Conservation (phyloP, 2,888 invertebrate species). For the Zhuqinia jingwanae region DNA sequence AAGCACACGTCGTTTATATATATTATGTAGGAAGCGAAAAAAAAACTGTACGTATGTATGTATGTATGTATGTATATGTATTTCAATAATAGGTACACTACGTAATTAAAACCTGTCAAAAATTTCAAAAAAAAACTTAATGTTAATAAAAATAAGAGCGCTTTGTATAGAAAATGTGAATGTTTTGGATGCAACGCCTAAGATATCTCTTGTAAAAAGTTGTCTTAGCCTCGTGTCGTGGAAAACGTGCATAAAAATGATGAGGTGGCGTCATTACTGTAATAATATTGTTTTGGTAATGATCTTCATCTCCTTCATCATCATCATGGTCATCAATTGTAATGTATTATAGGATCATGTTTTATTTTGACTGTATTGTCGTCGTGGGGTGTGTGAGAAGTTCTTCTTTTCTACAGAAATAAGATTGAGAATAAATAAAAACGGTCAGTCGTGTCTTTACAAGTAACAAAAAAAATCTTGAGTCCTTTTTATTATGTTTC, state of each 20-base stretch:
- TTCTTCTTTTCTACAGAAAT: conserved; percentile 69
- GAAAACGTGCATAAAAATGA: neutral
- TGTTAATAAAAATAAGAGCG: conserved; percentile 31
- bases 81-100: too few species aligned
- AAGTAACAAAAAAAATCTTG: conserved; percentile 9
- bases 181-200: conserved; percentile 43
- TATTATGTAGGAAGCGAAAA: neutral
- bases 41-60: conserved; percentile 48
- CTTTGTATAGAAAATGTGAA: conserved; percentile 61
- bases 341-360: conserved; percentile 68
- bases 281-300: conserved; percentile 15
- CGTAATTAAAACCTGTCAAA: neutral
- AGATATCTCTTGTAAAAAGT: conserved; percentile 41
- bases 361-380: conserved; percentile 67
- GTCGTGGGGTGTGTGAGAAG: conserved; percentile 69
- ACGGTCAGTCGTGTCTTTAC: conserved; percentile 71
- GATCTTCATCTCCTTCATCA: conserved; percentile 33
- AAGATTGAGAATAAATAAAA: conserved; percentile 48
- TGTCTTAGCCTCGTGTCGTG: conserved; percentile 45
- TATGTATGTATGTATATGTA: conserved; percentile 45
- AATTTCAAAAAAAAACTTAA: conserved; percentile 37
- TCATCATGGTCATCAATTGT: conserved; percentile 47
- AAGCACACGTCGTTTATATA: conserved; percentile 15
- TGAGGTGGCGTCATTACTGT: conserved; percentile 40
- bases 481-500: neutral